A percentile compares a stretch with the other conserved stretches of the same genome.
Conservation (phyloP, 2,888 invertebrate species). For the Unio delphinus region DNA sequence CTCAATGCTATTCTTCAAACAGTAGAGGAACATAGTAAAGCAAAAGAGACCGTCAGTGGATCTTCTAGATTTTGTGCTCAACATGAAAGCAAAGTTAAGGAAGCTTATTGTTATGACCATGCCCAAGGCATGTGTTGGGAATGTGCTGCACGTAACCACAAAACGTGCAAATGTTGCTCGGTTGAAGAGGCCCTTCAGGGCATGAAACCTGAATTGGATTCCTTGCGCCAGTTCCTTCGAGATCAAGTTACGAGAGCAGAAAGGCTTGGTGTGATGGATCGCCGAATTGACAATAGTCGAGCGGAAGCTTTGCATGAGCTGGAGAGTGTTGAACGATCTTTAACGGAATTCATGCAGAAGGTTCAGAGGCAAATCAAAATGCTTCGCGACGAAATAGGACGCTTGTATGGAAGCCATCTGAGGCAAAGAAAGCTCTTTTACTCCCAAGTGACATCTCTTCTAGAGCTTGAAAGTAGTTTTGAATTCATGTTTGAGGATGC, state of each 20-base stretch:
- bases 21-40: conserved; percentile 11
- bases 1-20: conserved; percentile 17
- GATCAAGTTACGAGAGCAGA: conserved; percentile 14
- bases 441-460: conserved; percentile 12
- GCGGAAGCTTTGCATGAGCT: conserved; percentile 7
- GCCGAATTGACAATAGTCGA: conserved; percentile 16
- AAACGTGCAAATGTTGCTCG: conserved; percentile 17
- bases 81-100: conserved; percentile 17
- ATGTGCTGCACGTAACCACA: conserved; percentile 24
- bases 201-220: conserved; percentile 13
- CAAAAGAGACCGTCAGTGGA: background rate
- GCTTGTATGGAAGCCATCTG: conserved; percentile 9
- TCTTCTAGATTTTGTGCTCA: conserved; percentile 6
- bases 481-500: conserved; percentile 6
- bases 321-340: conserved; percentile 14
- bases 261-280: conserved; percentile 16
- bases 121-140: conserved; percentile 24
- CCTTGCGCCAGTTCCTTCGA: conserved; percentile 4
- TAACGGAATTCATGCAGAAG: background rate
- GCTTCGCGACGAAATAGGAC: conserved; percentile 12
- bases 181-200: conserved; percentile 14
- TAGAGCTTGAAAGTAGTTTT: conserved; percentile 16
- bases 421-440: conserved; percentile 20
- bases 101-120: conserved; percentile 29
- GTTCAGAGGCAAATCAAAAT: conserved; percentile 14